Base-by-base conservation (phyloP, 2,113 vertebrate genomes). In the Danio rerio region DNA sequence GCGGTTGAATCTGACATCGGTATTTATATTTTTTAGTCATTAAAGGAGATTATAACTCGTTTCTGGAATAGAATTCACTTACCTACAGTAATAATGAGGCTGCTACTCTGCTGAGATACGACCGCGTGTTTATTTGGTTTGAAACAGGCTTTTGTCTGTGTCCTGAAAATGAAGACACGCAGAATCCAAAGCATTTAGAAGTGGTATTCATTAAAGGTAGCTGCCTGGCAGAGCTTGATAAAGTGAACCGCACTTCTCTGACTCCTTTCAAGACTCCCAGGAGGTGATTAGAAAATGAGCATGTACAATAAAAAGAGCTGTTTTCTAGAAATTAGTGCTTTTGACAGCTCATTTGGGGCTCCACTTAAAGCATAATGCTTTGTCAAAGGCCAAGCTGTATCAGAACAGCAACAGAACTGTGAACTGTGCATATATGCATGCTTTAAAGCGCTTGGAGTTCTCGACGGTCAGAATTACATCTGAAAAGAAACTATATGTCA, bases 401-500 rank as follows among this genome's bases (percentile, higher is more conserved):
- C 43, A 45, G 40, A 21, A 45, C 40, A 21, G 0, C 43, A 15
- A 62, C 66, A 78, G 56, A 6, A 52, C 13, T 20, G 8, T n/a
- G 20, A 72, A 55, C 40, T 55, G 50, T 7, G 2, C 13, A 16
- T 2, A 43, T 43, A 4, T 73, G 83, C 42, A 81, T 80, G 79
- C 70, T 90, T 91, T 91, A 90, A 87, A 82, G 77, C 80, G 81
- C 71, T 85, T 81, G 86, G 84, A 84, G 81, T 65, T 47, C 78
- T 82, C 75, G 81, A 88, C 43, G 85, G 83, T 31, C 31, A 31
- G 31, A 31, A 31, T 31, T 31, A 31, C 31, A 31, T 31, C 31
- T 31, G 31, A 31, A 90, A 87, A 75, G 88, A 87, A 84, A 68
- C 76, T 63, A 84, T 83, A 86, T 56, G 56, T 86, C 11, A 15